phyloP scores from a whole-genome alignment of 2,113 vertebrate genomes.

The Falcunculus frontatus region DNA sequence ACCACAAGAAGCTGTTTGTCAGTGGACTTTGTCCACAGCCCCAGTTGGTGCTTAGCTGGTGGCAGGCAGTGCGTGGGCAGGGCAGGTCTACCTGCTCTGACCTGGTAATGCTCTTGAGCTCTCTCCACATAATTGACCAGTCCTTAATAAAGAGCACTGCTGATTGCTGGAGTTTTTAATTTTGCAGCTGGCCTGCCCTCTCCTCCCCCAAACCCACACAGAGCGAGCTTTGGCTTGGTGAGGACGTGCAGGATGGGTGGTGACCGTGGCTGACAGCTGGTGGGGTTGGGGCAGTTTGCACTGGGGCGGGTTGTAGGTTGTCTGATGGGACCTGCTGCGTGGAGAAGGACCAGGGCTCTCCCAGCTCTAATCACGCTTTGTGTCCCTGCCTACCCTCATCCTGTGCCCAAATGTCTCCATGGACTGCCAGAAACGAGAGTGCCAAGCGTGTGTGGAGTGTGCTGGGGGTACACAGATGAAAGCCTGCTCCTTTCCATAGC shows the following conservation, averaged over 20 bases:
- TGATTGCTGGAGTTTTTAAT: not conserved
- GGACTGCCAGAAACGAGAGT: not conserved
- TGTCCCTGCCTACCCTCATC: not conserved
- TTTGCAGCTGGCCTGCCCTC: not conserved
- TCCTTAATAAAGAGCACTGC: not conserved
- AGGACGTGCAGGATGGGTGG: not conserved
- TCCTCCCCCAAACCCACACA: not conserved
- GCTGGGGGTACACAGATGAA: not conserved
- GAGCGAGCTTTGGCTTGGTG: accelerated
- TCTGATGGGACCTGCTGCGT: not conserved
- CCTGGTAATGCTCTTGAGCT: not conserved
- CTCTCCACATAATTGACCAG: accelerated
- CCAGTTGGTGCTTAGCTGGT: not conserved
- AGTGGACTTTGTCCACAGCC: not conserved
- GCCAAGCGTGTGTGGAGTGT: not conserved
- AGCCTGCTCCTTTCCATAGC: not conserved
- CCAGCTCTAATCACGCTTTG: not conserved
- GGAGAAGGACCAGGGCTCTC: not conserved
- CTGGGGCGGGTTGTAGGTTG: not conserved
- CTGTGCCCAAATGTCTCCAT: not conserved
- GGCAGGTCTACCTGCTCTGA: not conserved
- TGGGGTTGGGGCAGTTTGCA: not conserved
- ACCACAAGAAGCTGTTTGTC: not conserved
- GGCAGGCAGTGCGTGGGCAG: not conserved
- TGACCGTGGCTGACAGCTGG: not conserved